A percentile compares a stretch with the other conserved stretches of the same genome.
phyloP scores from a whole-genome alignment of 2,888 invertebrate genomes.

The Macrosiphum euphorbiae region DNA sequence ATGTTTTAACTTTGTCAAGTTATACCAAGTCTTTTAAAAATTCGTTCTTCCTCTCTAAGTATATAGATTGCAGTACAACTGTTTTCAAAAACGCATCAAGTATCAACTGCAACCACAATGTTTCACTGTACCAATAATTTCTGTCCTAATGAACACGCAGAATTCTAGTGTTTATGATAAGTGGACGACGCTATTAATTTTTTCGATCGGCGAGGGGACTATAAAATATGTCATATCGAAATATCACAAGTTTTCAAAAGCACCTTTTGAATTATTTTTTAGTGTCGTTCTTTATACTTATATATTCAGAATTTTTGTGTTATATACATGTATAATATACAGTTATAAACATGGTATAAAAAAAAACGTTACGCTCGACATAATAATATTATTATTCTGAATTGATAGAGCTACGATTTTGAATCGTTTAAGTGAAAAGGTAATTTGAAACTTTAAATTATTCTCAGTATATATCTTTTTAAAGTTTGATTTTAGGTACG shows the following conservation, averaged over 20 bases:
- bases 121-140: neutral
- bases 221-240: neutral
- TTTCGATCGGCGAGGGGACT: neutral
- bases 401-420: neutral
- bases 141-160: neutral
- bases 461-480: neutral
- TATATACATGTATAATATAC: neutral
- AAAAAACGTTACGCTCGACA: neutral
- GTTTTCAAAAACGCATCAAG: neutral
- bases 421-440: neutral
- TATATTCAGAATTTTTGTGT: neutral
- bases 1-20: neutral
- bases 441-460: constrained; percentile 6
- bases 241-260: neutral
- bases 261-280: neutral
- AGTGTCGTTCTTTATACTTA: neutral
- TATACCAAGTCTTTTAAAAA: neutral
- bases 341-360: neutral
- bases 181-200: neutral
- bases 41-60: neutral
- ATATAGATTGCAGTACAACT: neutral
- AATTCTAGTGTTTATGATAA: neutral
- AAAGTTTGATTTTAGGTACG: constrained; percentile 2
- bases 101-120: neutral
- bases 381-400: neutral